Base-by-base conservation (phyloP, 2,888 invertebrate genomes). In the Oeneis ivallda region DNA sequence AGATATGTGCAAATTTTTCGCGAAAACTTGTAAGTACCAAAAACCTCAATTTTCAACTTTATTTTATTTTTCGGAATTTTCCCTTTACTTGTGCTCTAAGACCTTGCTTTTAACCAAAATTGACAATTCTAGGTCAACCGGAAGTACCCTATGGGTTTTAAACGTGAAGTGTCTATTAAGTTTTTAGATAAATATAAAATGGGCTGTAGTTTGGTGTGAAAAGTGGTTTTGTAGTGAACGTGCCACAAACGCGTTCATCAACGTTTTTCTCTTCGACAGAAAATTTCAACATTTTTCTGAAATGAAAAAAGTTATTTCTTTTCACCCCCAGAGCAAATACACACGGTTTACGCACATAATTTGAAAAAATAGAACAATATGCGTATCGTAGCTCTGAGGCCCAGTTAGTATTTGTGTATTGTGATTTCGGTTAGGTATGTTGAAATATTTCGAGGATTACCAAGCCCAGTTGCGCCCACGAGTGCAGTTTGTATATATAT, bases 261-360 rank as follows among this genome's bases (percentile, higher is more conserved):
- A 61, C 57, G 52, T 64, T 68, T 66, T 68, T 61, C 66, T 66
- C 57, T 58, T 47, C 41, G 45, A 49, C 41, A 43, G 61, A 58
- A 66, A 43, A 66, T 68, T 68, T 64, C 61, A 63, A 64, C 61
- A 66, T 56, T 66, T 66, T 64, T 53, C 66, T 53, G 57, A 58
- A 64, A 53, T 47, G 63, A 64, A 58, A 10, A 39, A 58, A 43
- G 47, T 50, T 50, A 39, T 69, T 66, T 66, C 57, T 68, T n/a
- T 69, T 69, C 52, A 15, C 37, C 53, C 53, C 17, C 17, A 15
- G 11, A 54, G 53, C 53, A 54, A 54, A 54, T 54, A 54, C 5
- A 15, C 10, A 37, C 37, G 37, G 11, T 52, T 52, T 52, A 49
- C 15, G n/a, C 45, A 2, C 15, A 50, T 50, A 19, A 50, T 26